Evolutionary conservation across 2,888 invertebrate genomes (phyloP).

Genomic region (Aphidius colemani): DNA sequence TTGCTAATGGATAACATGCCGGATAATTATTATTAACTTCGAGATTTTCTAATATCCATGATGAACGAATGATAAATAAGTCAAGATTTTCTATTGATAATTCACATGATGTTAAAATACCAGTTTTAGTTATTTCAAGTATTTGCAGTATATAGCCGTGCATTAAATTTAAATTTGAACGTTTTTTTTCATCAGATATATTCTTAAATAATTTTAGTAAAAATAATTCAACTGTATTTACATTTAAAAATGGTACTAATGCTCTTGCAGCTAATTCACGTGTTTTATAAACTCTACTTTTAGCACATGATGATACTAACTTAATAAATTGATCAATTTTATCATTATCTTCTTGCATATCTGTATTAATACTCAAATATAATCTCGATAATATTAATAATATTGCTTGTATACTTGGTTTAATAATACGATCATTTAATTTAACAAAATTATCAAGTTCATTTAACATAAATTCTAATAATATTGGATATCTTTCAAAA

Average conservation of each 20-base stretch:
- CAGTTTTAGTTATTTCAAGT: slow-evolving; percentile 53
- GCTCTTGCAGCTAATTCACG: slow-evolving; percentile 76
- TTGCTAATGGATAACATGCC: slow-evolving; percentile 49
- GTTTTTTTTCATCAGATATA: slow-evolving; percentile 34
- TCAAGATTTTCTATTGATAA: slow-evolving; percentile 32
- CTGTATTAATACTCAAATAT: slow-evolving; percentile 72
- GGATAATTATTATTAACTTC: slow-evolving; percentile 37
- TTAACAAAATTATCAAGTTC: slow-evolving; percentile 57
- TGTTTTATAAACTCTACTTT: slow-evolving; percentile 71
- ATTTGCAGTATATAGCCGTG: slow-evolving; percentile 69
- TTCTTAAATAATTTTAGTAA: slow-evolving; percentile 53
- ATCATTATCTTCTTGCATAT: slow-evolving; percentile 66
- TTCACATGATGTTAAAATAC: slow-evolving; percentile 34
- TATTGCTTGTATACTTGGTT: slow-evolving; percentile 76
- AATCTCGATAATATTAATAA: slow-evolving; percentile 78
- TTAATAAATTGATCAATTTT: slow-evolving; percentile 72
- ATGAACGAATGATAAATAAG: slow-evolving; percentile 37
- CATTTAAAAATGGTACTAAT: slow-evolving; percentile 66
- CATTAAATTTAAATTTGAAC: slow-evolving; percentile 47
- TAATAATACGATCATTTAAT: slow-evolving; percentile 59
- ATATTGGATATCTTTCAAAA: slow-evolving; percentile 73
- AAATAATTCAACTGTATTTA: slow-evolving; percentile 47
- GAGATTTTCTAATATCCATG: slow-evolving; percentile 44
- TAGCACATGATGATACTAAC: slow-evolving; percentile 68
- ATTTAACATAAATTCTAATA: slow-evolving; percentile 65